Base-by-base conservation (phyloP, 1,140 invertebrate genomes). In the Habropoda laboriosa region DNA sequence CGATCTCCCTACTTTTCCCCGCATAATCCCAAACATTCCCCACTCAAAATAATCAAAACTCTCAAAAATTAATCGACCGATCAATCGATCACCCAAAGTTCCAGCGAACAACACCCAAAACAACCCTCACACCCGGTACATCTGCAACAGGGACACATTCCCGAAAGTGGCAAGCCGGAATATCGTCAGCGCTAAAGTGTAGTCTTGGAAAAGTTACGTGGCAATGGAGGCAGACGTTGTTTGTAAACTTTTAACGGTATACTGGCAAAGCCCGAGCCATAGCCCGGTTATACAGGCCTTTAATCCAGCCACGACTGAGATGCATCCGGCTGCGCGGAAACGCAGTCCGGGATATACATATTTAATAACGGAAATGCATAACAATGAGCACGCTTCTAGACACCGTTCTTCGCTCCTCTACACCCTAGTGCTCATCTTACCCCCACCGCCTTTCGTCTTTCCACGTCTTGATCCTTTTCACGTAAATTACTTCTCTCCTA, bases 301-400 rank as follows among this genome's bases (percentile, higher is more conserved):
- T 85, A 85, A 85, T 85, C 83, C 61, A 30, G 32, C 82, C 74
- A 30, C 71, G 47, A 61, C 66, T 53, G 49, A 84, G 64, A 63
- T 57, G 70, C 77, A 72, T 47, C 77, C 57, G 47, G 45, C 55
- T 49, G 68, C 35, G 2, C 35, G 18, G 58, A 27, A 73, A 63
- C 70, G n/a, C 35, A 73, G 68, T 61, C 68, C 47, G 16, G 58
- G 49, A 75, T 73, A 64, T 85, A 77, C 78, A 85, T 85, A 85
- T 84, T 85, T 85, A 85, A 83, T 84, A 80, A 80, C 66, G 57
- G 82, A 85, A 84, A 85, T 84, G 83, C 78, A 85, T 81, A 84
- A 85, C 83, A 84, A 84, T 79, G 83, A 85, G 81, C 68, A 80
- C 73, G 70, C 49, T 71, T 72, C 71, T 80, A 83, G 77, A 75